phyloP scores from a whole-genome alignment of 2,797 vertebrate species.

The Craterocephalus amniculus region DNA sequence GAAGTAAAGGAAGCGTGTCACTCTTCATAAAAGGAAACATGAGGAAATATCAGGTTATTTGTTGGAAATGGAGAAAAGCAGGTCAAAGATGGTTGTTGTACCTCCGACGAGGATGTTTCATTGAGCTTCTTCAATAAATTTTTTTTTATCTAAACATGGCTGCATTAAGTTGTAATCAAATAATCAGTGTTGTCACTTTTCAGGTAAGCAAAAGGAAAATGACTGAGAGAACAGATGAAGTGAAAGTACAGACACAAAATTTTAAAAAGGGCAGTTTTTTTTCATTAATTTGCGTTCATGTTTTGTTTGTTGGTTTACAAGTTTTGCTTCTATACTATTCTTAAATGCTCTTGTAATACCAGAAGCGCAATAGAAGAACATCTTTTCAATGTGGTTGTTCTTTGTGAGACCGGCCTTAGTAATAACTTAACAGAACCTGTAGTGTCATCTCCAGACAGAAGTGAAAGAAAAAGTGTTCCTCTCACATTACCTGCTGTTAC shows the following conservation, averaged over 20 bases:
- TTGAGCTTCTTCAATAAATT: neutral
- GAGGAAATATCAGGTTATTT: neutral
- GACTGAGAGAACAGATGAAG: neutral
- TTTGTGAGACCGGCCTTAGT: slow-evolving; percentile 8
- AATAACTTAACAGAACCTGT: slow-evolving; percentile 44
- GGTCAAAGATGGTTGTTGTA: neutral
- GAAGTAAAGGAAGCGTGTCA: neutral
- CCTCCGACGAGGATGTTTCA: too few species aligned
- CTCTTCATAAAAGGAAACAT: neutral
- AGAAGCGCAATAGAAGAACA: neutral
- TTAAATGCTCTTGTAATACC: neutral
- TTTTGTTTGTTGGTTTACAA: neutral
- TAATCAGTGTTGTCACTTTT: too few species aligned
- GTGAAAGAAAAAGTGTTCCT: slow-evolving; percentile 64
- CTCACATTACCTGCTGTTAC: slow-evolving; percentile 71
- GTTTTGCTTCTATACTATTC: neutral
- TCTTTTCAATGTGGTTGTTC: slow-evolving; percentile 15
- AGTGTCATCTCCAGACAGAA: slow-evolving; percentile 57
- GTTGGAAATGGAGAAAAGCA: neutral
- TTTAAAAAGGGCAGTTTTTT: neutral
- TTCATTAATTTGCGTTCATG: neutral
- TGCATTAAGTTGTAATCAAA: too few species aligned
- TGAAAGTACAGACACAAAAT: neutral
- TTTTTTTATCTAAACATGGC: neutral
- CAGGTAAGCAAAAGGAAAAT: neutral